Percentiles rank a stretch among this genome's conserved stretches.
phyloP scores from a whole-genome alignment of 2,888 invertebrate genomes.

The Sinotaia quadrata region DNA sequence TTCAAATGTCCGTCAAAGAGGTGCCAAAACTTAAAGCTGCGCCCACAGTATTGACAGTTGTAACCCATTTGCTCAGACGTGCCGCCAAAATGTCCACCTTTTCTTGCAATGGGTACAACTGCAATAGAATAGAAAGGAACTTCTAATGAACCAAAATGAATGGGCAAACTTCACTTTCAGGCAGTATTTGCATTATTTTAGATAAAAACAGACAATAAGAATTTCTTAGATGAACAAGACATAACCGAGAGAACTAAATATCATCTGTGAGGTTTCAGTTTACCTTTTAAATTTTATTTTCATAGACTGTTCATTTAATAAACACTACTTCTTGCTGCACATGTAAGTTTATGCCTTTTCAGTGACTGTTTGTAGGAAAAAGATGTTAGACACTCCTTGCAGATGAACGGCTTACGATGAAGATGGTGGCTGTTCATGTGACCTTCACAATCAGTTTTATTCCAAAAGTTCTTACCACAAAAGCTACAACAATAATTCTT shows the following conservation, averaged over 20 bases:
- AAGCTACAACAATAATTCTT: conserved; percentile 13
- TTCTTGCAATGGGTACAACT: neutral
- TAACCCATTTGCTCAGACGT: neutral
- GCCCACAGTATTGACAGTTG: conserved; percentile 21
- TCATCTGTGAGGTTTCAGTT: no score
- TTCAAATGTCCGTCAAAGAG: conserved; percentile 38
- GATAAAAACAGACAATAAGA: no score
- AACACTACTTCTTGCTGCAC: conserved; percentile 12
- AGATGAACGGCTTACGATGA: conserved; percentile 33
- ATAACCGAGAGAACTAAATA: no score
- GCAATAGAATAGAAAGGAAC: no score
- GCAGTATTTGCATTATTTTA: no score
- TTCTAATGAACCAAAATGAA: no score
- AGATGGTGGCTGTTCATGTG: conserved; percentile 36
- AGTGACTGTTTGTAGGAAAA: conserved; percentile 36
- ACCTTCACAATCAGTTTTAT: conserved; percentile 37
- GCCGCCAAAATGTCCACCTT: conserved; percentile 1
- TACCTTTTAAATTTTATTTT: no score
- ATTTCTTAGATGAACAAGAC: no score
- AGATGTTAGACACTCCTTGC: conserved; percentile 26
- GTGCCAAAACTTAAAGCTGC: conserved; percentile 14
- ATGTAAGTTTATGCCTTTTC: conserved; percentile 33
- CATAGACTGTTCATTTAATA: no score
- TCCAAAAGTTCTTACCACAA: conserved; percentile 39
- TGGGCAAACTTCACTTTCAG: no score